Evolutionary conservation across 2,888 invertebrate species (phyloP).

Genomic region (Trachelus stipa): DNA sequence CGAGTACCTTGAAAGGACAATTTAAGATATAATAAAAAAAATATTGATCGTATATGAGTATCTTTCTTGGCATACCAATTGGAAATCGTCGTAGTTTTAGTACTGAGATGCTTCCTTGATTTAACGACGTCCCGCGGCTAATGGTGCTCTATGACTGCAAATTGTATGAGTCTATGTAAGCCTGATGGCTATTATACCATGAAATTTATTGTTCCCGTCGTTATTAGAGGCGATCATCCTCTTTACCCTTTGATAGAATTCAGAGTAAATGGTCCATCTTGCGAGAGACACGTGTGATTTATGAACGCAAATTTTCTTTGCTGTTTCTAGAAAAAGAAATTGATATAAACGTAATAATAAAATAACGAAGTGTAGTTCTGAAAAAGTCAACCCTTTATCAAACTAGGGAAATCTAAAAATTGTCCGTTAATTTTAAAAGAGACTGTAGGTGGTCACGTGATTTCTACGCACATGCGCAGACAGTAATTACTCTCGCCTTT

Average conservation of each 20-base stretch:
- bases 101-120: not conserved
- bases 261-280: not conserved
- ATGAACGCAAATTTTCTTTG: not conserved
- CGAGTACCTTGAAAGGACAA: not conserved
- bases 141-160: not conserved
- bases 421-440: not conserved
- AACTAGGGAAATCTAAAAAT: not conserved
- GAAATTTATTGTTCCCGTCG: not conserved
- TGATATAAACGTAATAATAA: not conserved
- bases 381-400: not conserved
- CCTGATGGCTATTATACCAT: not conserved
- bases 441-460: not conserved
- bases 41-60: not conserved
- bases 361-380: not conserved
- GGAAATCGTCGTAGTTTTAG: not conserved
- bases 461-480: not conserved
- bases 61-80: not conserved
- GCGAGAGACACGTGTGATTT: not conserved
- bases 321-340: not conserved
- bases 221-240: not conserved
- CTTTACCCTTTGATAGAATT: not conserved
- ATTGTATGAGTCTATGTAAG: not conserved
- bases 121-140: not conserved
- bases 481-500: conserved; percentile 50
- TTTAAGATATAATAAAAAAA: not conserved